Evolutionary conservation across 2,888 invertebrate genomes (phyloP).

Genomic region (Macrophya annulata): DNA sequence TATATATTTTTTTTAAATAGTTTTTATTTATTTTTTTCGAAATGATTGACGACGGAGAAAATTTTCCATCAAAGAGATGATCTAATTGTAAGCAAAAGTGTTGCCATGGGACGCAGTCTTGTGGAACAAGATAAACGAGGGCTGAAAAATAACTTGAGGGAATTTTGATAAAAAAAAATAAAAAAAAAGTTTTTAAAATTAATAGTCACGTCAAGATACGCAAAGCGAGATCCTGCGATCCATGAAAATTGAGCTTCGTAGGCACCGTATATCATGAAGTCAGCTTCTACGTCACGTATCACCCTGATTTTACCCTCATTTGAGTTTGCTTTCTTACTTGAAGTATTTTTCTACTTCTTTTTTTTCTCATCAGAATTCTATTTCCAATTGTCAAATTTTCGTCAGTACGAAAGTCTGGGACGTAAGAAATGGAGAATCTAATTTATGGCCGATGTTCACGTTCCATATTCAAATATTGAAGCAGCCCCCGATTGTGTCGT

Average conservation of each 20-base stretch:
- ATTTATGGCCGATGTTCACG: slow-evolving; percentile 8
- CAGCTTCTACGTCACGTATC: not conserved
- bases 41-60: not conserved
- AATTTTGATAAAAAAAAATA: not conserved
- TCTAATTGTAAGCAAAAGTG: slow-evolving; percentile 1
- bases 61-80: not conserved
- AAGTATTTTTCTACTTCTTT: not conserved
- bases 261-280: not conserved
- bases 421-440: not conserved
- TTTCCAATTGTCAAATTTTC: not conserved
- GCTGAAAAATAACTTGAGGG: not conserved
- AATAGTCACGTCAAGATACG: slow-evolving; percentile 3
- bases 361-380: not conserved
- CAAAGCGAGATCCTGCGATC: not conserved
- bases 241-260: slow-evolving; percentile 8
- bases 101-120: not conserved
- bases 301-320: not conserved
- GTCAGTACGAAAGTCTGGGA: not conserved
- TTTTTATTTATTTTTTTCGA: not conserved
- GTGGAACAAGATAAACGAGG: slow-evolving; percentile 7
- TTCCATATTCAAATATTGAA: slow-evolving; percentile 23
- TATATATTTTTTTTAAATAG: too few species aligned
- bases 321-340: not conserved
- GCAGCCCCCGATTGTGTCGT: not conserved
- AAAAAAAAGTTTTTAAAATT: not conserved